Evolutionary conservation across 2,888 invertebrate species (phyloP).

Genomic region (Acronicta alni): DNA sequence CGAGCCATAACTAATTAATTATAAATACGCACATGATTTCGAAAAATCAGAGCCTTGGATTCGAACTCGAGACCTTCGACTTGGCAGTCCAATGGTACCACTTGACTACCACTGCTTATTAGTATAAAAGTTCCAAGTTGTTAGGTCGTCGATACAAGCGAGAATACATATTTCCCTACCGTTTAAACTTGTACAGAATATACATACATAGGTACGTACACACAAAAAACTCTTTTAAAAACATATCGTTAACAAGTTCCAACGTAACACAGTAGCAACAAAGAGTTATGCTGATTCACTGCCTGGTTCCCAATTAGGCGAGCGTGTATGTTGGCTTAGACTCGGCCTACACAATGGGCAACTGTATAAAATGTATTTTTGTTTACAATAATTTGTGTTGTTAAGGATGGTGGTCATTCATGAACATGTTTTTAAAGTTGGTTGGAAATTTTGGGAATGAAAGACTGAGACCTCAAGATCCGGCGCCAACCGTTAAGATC

Average conservation of each 20-base stretch:
- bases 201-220: neutral
- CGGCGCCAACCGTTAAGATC: constrained; percentile 37
- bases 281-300: constrained; percentile 52
- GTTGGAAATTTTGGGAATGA: constrained; percentile 10
- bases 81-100: no score
- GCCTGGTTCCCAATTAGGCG: constrained; percentile 55
- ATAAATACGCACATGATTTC: no score
- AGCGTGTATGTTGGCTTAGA: constrained; percentile 49
- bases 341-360: constrained; percentile 43
- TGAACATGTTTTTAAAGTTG: constrained; percentile 16
- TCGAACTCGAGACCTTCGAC: no score
- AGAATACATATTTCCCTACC: neutral
- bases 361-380: constrained; percentile 32
- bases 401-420: constrained; percentile 29
- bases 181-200: neutral
- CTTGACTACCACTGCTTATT: no score
- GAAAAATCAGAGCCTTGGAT: no score
- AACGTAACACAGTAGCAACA: constrained; percentile 57
- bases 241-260: constrained; percentile 40
- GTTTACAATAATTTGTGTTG: constrained; percentile 36
- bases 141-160: no score
- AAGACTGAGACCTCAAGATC: no score
- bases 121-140: no score
- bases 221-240: constrained; percentile 25
- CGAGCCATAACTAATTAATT: no score